Base-by-base conservation (phyloP, 2,113 vertebrate genomes). In the Cyanoderma ruficeps region DNA sequence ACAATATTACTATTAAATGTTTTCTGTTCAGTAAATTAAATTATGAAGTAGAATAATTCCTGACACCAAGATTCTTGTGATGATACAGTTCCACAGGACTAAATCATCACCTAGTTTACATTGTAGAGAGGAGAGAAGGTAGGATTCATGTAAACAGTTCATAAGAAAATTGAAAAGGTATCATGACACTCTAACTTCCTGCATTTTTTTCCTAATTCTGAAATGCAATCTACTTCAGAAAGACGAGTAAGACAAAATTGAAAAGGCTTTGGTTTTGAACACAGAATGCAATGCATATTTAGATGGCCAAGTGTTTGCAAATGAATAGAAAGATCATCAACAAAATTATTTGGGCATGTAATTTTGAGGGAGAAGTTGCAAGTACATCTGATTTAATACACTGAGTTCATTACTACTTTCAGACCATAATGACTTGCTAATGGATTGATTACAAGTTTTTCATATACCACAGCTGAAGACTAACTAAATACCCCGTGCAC, bases 391-490 rank as follows among this genome's bases (percentile, higher is more conserved):
- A 88, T 90, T 90, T 70, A 83, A 86, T 57, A 52, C 31, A 81
- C 35, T 84, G 56, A 75, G 47, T 64, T 46, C 71, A 83, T 41
- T 63, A 41, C 55, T 93, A 74, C 68, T 83, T 90, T 85, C 92
- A 96, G 71, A 92, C 63, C 20, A 47, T 42, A 94, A 95, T 87
- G 47, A 64, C 52, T 77, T 90, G 89, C 85, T 97, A 96, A 94
- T 92, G 64, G 85, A 93, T 69, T 89, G 83, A 91, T 82, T 89
- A 89, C 57, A 91, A 94, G 75, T 72, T 88, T 78, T 77, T 68
- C 56, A 44, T 59, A 49, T 13, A 89, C 37, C 57, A 88, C 53
- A 87, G 91, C 69, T 83, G 75, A 93, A 72, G 64, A 70, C 87
- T 63, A 93, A 87, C 37, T 88, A 72, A 93, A 90, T 60, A 79